Evolutionary conservation across 2,113 vertebrate species (phyloP).

Genomic region (Laticauda laticaudata): DNA sequence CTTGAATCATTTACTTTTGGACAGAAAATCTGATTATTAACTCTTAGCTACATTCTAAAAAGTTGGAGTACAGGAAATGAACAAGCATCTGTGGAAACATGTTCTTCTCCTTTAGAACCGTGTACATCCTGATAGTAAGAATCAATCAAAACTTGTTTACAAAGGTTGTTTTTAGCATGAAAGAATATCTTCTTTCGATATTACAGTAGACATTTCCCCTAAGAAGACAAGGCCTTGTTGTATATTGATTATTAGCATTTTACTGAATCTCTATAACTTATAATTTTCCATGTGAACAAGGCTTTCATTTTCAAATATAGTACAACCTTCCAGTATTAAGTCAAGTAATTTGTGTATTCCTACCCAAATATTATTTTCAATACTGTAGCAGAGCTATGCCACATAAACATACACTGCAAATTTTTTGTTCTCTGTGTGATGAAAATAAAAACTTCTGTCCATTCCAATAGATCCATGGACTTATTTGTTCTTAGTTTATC

Average conservation of each 20-base stretch:
- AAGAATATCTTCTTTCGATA: slow-evolving; percentile 64
- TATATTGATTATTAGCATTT: slow-evolving; percentile 35
- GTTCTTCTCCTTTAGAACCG: slow-evolving; percentile 67
- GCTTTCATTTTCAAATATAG: neutral
- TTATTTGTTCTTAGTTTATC: neutral
- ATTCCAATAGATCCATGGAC: neutral
- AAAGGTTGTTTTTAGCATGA: slow-evolving; percentile 75
- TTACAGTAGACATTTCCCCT: slow-evolving; percentile 27
- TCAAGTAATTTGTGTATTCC: neutral
- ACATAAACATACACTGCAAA: neutral
- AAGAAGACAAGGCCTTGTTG: slow-evolving; percentile 45
- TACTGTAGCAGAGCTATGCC: neutral
- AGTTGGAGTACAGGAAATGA: slow-evolving; percentile 72
- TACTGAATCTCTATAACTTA: neutral
- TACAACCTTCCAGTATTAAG: neutral
- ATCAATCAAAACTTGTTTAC: slow-evolving; percentile 81
- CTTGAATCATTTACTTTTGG: slow-evolving; percentile 40
- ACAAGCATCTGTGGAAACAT: slow-evolving; percentile 71
- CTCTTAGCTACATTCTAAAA: slow-evolving; percentile 47
- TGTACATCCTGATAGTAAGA: slow-evolving; percentile 76
- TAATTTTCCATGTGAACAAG: neutral
- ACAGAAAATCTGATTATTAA: slow-evolving; percentile 43
- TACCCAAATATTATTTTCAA: neutral
- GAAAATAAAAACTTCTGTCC: neutral
- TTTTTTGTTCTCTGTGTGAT: neutral